A percentile compares a stretch with the other conserved stretches of the same genome.
These are phyloP conservation scores for Empidonax traillii DNA, from an alignment of 2,113 vertebrate species.

Conservation along the genomic window DNA sequence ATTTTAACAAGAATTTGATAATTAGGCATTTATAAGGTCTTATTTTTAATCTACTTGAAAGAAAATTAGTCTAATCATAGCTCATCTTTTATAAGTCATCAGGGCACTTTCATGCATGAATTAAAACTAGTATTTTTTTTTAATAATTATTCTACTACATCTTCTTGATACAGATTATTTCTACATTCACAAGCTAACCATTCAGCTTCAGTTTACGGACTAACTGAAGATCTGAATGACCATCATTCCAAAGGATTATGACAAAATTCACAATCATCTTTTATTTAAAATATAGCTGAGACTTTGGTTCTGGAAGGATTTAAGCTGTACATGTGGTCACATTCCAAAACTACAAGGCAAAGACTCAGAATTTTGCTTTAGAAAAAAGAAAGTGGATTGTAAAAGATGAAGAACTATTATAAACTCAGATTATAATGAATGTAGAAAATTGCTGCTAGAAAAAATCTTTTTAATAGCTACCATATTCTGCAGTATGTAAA, in stretches of 20 bases:
- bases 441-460: neutral
- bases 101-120: constrained; percentile 16
- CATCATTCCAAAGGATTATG: neutral
- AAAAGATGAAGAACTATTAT: neutral
- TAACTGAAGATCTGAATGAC: neutral
- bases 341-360: neutral
- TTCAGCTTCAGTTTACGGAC: neutral
- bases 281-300: neutral
- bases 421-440: neutral
- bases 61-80: neutral
- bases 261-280: neutral
- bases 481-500: neutral
- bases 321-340: neutral
- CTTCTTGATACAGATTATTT: neutral
- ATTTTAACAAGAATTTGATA: constrained; percentile 39
- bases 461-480: neutral
- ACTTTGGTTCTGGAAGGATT: neutral
- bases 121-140: neutral
- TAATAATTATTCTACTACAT: neutral
- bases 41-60: constrained; percentile 17
- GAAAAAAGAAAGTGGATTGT: neutral
- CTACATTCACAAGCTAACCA: neutral
- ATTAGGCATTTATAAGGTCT: neutral
- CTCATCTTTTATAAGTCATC: neutral
- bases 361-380: neutral